Percentiles rank a stretch among this genome's conserved stretches.
Conservation (phyloP, 2,797 vertebrate genomes). For the Erethizon dorsatum region DNA sequence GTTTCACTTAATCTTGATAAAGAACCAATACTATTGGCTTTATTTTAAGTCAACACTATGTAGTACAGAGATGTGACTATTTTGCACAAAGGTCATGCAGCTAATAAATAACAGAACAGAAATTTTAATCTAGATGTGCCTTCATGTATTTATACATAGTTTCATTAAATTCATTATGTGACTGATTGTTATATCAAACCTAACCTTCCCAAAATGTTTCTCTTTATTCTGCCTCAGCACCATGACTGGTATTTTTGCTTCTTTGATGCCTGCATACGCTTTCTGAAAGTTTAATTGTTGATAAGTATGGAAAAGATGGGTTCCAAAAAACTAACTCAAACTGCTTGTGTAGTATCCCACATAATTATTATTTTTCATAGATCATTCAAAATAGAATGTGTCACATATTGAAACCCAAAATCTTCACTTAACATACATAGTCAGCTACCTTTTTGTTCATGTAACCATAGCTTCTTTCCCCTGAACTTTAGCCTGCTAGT, state of each 20-base stretch:
- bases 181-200: not conserved
- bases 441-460: not conserved
- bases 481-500: conserved; percentile 28
- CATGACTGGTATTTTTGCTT: not conserved
- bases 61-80: not conserved
- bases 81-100: not conserved
- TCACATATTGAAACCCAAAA: not conserved
- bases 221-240: not conserved
- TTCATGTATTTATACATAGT: not conserved
- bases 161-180: not conserved
- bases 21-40: not conserved
- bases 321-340: conserved; percentile 33
- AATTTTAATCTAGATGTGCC: not conserved
- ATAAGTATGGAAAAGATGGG: not conserved
- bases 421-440: not conserved
- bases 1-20: conserved; percentile 31
- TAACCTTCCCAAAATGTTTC: not conserved
- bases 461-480: not conserved
- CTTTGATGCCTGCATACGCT: not conserved
- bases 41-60: not conserved
- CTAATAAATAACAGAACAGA: conserved; percentile 18
- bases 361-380: conserved; percentile 5
- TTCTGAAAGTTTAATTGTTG: not conserved
- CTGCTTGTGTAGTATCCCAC: not conserved
- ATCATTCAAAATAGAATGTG: conserved; percentile 30